phyloP scores from a whole-genome alignment of 2,113 vertebrate genomes.

The Zapornia atra region DNA sequence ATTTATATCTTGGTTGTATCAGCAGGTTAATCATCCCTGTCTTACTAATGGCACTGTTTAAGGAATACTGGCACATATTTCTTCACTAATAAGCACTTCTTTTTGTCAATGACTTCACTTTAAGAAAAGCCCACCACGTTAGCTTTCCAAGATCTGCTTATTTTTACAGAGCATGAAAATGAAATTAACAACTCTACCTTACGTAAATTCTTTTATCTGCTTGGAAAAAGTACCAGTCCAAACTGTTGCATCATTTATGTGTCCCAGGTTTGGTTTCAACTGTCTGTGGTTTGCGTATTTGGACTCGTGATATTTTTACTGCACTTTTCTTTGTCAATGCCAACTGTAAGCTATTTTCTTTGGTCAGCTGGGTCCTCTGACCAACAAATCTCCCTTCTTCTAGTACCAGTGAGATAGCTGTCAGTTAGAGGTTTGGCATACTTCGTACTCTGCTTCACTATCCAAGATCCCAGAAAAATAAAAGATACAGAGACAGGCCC shows the following conservation, averaged over 20 bases:
- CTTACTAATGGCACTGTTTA: background rate
- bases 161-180: conserved; percentile 6
- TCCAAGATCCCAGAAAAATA: conserved; percentile 29
- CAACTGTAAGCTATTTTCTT: conserved; percentile 3
- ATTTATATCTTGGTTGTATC: conserved; percentile 22
- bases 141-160: background rate
- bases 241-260: background rate
- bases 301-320: background rate
- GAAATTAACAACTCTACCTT: background rate
- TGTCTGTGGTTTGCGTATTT: background rate
- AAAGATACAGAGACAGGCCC: background rate
- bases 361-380: background rate
- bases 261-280: background rate
- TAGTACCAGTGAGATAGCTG: conserved; percentile 4
- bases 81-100: conserved; percentile 27
- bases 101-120: conserved; percentile 37
- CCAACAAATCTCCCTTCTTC: conserved; percentile 13
- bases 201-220: conserved; percentile 29
- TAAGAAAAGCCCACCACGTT: no score
- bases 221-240: background rate
- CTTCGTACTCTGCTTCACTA: background rate
- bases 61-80: background rate
- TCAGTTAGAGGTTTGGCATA: conserved; percentile 36
- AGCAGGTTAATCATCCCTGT: background rate
- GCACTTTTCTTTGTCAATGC: background rate